Percentiles rank a stretch among this genome's conserved stretches.
phyloP scores from a whole-genome alignment of 2,888 invertebrate species.

The Ormyrus rosae region DNA sequence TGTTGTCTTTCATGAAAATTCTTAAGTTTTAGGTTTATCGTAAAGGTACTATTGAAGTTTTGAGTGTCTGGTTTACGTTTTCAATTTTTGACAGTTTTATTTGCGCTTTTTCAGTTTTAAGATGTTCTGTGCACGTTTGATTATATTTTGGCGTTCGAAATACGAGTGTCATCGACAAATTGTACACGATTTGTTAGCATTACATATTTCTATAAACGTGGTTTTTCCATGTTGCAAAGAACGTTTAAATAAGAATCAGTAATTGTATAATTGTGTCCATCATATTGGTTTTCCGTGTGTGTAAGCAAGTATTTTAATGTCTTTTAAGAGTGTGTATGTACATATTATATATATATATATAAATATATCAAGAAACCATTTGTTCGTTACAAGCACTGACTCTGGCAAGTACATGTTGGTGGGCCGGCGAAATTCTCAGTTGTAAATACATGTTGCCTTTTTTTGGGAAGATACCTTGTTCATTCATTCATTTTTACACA shows the following conservation, averaged over 20 bases:
- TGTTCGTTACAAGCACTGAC: constrained; percentile 50
- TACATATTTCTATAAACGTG: background rate
- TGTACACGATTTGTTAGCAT: constrained; percentile 1
- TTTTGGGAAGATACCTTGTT: constrained; percentile 35
- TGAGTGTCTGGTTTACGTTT: background rate
- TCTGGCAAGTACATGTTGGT: constrained; percentile 65
- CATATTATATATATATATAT: constrained; percentile 14
- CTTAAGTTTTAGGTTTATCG: background rate
- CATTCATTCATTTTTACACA: constrained; percentile 47
- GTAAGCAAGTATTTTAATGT: constrained; percentile 43
- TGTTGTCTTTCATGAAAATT: background rate
- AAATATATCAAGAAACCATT: constrained; percentile 17
- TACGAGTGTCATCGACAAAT: constrained; percentile 1
- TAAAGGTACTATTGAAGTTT: background rate
- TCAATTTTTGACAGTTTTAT: background rate
- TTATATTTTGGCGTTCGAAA: background rate
- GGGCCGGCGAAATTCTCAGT: constrained; percentile 63
- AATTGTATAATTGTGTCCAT: constrained; percentile 73
- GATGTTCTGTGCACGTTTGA: constrained; percentile 5
- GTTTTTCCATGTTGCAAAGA: constrained; percentile 17
- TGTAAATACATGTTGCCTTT: constrained; percentile 28
- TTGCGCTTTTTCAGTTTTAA: constrained; percentile 11
- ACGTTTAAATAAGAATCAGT: constrained; percentile 35
- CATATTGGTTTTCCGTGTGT: constrained; percentile 57
- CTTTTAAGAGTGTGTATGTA: constrained; percentile 48